Evolutionary conservation across 2,797 vertebrate species (phyloP), one percentile per base, ranked within the genome.

Genomic region (Pipistrellus pipistrellus): DNA sequence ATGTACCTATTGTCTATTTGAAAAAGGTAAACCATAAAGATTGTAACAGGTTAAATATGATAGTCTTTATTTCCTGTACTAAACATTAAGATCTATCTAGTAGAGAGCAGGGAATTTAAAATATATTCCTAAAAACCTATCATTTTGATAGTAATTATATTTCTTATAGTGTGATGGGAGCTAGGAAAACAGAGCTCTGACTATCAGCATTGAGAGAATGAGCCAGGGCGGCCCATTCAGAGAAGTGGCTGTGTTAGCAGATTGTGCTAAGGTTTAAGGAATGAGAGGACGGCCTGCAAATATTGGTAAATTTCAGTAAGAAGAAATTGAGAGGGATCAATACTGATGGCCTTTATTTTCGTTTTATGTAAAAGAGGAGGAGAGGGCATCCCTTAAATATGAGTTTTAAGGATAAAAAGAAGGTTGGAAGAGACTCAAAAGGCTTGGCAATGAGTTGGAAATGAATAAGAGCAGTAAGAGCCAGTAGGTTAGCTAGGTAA

Each of bases 1-100:
- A 62, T 84, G 32, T 95, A 88, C 46, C 10, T n/a, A 87, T 82
- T 20, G 53, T 18, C 41, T 85, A 85, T 85, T 93, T 92, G 17
- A 13, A 90, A 93, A 93, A 88, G 35, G 68, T 83, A 38, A 88
- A 76, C 38, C 57, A 2, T 84, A 82, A 93, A 93, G 85, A 73
- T 41, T 57, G 25, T 55, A 82, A 93, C 17, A 76, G 72, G 15
- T 2, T 57, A 95, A 62, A 13, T 48, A 66, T 59, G 81, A 72
- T 4, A 96, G 17, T 27, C 8, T 85, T n/a, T 18, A 62, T 80
- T 75, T 93, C n/a, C 59, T 76, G 8, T 85, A 66, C n/a, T 82
- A 82, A 93, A 93, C 73, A 76, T 71, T 48, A 86, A 84, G 7
- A 25, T 46, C n/a, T 27, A 51, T 44, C 76, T 86, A 41, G 21